Conservation (phyloP, 2,113 vertebrate species). For the Scatophagus argus region DNA sequence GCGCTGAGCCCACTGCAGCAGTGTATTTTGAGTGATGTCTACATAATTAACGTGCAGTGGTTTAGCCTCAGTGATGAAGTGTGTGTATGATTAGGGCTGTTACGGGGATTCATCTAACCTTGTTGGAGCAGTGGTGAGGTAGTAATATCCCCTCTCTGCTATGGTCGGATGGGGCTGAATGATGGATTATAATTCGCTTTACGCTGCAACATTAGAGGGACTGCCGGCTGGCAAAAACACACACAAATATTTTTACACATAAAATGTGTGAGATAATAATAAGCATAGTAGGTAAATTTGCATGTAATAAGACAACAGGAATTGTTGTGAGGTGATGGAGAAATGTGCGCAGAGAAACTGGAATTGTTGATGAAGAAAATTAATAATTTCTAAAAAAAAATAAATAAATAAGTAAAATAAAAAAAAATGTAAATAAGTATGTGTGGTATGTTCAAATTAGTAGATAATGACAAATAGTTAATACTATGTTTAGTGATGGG, state of each 20-base stretch:
- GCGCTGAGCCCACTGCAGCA: conserved; percentile 58
- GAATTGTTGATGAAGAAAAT: conserved; percentile 8
- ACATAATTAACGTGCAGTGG: conserved; percentile 84
- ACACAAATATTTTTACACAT: conserved; percentile 24
- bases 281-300: neutral
- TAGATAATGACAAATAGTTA: conserved; percentile 41
- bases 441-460: conserved; percentile 41
- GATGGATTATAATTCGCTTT: conserved; percentile 73
- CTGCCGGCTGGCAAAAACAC: conserved; percentile 23
- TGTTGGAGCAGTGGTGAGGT: conserved; percentile 73
- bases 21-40: conserved; percentile 83
- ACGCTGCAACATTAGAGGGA: conserved; percentile 54
- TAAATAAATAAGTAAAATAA: conserved; percentile 37
- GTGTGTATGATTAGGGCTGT: conserved; percentile 85
- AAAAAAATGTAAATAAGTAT: conserved; percentile 8
- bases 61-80: conserved; percentile 81
- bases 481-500: conserved; percentile 46
- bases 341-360: neutral
- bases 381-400: too few relatives aligned
- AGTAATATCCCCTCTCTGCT: conserved; percentile 74
- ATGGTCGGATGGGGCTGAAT: conserved; percentile 63
- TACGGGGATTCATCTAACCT: conserved; percentile 80
- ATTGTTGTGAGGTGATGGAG: neutral
- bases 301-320: neutral
- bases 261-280: conserved; percentile 9